A percentile compares a stretch with the other conserved stretches of the same genome.
Evolutionary conservation across 2,888 invertebrate species (phyloP).

Genomic region (Ornithoptera priamus): DNA sequence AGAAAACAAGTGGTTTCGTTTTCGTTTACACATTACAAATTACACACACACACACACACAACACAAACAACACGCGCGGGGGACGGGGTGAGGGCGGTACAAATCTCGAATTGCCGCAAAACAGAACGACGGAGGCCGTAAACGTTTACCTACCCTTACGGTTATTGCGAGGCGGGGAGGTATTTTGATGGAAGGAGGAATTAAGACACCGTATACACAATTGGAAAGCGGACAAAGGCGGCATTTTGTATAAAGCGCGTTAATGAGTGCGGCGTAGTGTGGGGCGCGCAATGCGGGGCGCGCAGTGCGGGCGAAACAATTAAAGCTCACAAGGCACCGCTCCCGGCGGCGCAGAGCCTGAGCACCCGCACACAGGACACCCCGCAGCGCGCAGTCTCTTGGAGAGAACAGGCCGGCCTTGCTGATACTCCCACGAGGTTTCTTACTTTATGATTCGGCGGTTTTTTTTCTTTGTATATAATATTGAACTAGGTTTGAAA

Average conservation of each 20-base stretch:
- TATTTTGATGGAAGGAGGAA: conserved; percentile 26
- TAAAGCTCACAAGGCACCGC: conserved; percentile 16
- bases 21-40: too few relatives aligned
- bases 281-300: conserved; percentile 7
- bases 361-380: background rate
- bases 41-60: too few relatives aligned
- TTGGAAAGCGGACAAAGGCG: conserved; percentile 23
- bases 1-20: too few relatives aligned
- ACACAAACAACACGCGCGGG: too few relatives aligned
- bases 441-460: too few relatives aligned
- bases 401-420: conserved; percentile 39
- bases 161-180: conserved; percentile 20
- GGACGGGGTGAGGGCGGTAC: background rate
- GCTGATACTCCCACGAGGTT: conserved; percentile 48
- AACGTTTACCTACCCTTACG: conserved; percentile 24
- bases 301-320: conserved; percentile 20
- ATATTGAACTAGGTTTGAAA: too few relatives aligned
- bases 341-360: background rate
- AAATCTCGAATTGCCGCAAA: conserved; percentile 18
- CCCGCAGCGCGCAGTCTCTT: background rate
- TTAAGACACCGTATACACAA: conserved; percentile 27
- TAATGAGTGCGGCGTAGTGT: conserved; percentile 24
- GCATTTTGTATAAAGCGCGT: conserved; percentile 21
- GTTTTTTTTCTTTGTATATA: too few relatives aligned
- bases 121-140: conserved; percentile 8